Evolutionary conservation across 2,888 invertebrate species (phyloP).

Genomic region (Cremastinae sp.): DNA sequence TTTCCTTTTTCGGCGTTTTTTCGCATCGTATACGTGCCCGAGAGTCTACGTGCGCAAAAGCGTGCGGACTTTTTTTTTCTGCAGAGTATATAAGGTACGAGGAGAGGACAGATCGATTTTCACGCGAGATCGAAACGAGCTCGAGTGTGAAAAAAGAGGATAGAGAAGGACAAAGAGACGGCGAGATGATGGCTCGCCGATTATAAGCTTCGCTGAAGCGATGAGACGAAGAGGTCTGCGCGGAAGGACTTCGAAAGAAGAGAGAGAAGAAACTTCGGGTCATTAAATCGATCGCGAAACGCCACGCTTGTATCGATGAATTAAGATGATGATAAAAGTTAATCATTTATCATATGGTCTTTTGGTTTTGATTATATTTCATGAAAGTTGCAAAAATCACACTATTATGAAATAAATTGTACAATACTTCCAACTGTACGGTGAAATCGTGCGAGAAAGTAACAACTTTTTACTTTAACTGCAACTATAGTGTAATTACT

Average conservation of each 20-base stretch:
- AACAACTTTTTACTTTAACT: too few species aligned
- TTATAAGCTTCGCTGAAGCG: slow-evolving; percentile 33
- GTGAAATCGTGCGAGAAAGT: too few species aligned
- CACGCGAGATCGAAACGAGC: slow-evolving; percentile 57
- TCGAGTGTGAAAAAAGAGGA: slow-evolving; percentile 38
- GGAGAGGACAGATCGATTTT: slow-evolving; percentile 51
- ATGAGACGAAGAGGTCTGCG: slow-evolving; percentile 29
- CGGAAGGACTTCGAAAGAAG: slow-evolving; percentile 23
- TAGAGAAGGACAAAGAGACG: slow-evolving; percentile 20
- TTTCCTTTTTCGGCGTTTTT: too few species aligned
- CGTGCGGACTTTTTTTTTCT: neutral
- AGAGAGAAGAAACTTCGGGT: slow-evolving; percentile 38
- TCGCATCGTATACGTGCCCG: too few species aligned
- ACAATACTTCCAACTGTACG: too few species aligned
- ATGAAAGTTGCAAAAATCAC: too few species aligned
- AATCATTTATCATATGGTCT: too few species aligned
- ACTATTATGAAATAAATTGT: too few species aligned
- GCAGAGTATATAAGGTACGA: slow-evolving; percentile 21
- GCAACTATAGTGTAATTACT: too few species aligned
- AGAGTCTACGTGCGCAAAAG: slow-evolving; percentile 8
- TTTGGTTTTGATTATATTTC: too few species aligned
- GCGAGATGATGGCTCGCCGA: slow-evolving; percentile 43
- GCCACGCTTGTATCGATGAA: too few species aligned
- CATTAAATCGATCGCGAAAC: slow-evolving; percentile 62
- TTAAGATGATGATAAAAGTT: too few species aligned